Evolutionary conservation across 2,797 vertebrate species (phyloP).

Genomic region (Calcarius lapponicus): DNA sequence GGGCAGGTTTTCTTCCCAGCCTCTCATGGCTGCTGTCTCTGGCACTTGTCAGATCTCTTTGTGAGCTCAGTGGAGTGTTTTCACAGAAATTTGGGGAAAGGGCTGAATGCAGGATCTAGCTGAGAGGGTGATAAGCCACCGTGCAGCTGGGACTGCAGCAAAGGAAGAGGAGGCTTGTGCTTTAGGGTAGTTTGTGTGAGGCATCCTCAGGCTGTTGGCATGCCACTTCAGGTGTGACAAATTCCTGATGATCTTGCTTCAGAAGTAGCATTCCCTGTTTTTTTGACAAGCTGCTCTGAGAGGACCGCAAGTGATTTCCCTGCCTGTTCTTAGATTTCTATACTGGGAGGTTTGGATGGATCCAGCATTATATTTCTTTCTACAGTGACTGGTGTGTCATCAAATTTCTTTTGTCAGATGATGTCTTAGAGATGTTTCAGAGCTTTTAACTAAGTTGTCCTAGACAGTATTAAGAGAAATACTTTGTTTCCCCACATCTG

Average conservation of each 20-base stretch:
- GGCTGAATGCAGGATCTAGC: accelerated
- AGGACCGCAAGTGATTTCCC: neutral
- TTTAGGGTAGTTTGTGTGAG: neutral
- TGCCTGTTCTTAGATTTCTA: neutral
- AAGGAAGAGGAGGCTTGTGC: neutral
- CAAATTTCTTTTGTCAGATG: neutral
- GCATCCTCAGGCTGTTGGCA: neutral
- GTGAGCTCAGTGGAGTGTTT: neutral
- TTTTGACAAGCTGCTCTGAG: neutral
- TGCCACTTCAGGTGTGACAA: neutral
- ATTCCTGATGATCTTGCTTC: neutral
- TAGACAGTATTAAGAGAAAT: neutral
- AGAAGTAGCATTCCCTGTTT: neutral
- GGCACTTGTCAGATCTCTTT: neutral
- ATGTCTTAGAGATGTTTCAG: neutral
- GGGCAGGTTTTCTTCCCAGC: neutral
- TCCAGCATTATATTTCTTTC: neutral
- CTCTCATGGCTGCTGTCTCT: neutral
- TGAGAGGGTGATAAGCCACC: accelerated
- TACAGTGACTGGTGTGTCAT: neutral
- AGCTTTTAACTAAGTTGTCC: neutral
- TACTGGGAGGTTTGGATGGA: neutral
- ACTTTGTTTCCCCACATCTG: neutral
- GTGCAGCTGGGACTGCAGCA: neutral
- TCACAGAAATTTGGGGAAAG: neutral